These are phyloP conservation scores for Erannis defoliaria DNA, from an alignment of 2,888 invertebrate genomes.

Conservation along the genomic window DNA sequence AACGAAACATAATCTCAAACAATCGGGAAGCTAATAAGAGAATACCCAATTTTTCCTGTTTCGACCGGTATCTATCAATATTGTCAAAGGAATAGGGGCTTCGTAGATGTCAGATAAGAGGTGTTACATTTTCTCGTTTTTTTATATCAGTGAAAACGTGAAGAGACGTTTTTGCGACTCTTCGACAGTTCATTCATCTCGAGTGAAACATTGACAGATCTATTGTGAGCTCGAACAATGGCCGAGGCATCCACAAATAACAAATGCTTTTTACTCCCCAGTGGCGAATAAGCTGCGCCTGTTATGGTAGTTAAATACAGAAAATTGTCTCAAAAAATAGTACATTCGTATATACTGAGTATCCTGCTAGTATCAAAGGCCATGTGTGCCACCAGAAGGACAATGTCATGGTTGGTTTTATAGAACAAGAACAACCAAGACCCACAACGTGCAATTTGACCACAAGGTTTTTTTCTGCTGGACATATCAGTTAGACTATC, in stretches of 20 bases:
- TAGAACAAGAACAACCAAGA: too few species aligned
- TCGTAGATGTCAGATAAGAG: slow-evolving; percentile 31
- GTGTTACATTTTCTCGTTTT: slow-evolving; percentile 35
- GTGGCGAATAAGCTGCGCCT: slow-evolving; percentile 24
- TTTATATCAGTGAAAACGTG: slow-evolving; percentile 45
- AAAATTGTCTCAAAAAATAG: slow-evolving; percentile 43
- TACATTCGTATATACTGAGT: too few species aligned
- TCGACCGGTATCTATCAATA: slow-evolving; percentile 25
- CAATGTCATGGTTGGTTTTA: too few species aligned
- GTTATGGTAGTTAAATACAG: slow-evolving; percentile 36
- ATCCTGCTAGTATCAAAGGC: too few species aligned
- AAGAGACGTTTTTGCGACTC: slow-evolving; percentile 57
- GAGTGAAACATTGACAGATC: slow-evolving; percentile 80
- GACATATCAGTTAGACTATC: too few species aligned
- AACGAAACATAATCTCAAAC: slow-evolving; percentile 9
- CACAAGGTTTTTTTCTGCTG: too few species aligned
- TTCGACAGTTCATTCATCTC: slow-evolving; percentile 76
- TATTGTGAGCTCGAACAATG: slow-evolving; percentile 78
- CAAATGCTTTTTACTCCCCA: slow-evolving; percentile 50
- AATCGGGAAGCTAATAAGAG: slow-evolving; percentile 15
- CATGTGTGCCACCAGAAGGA: too few species aligned
- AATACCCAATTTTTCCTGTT: slow-evolving; percentile 19
- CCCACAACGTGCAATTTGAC: too few species aligned
- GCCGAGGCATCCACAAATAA: slow-evolving; percentile 52
- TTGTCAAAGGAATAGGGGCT: slow-evolving; percentile 17